Conservation (phyloP, 1,140 invertebrate species). For the Steinernema khuongi region DNA sequence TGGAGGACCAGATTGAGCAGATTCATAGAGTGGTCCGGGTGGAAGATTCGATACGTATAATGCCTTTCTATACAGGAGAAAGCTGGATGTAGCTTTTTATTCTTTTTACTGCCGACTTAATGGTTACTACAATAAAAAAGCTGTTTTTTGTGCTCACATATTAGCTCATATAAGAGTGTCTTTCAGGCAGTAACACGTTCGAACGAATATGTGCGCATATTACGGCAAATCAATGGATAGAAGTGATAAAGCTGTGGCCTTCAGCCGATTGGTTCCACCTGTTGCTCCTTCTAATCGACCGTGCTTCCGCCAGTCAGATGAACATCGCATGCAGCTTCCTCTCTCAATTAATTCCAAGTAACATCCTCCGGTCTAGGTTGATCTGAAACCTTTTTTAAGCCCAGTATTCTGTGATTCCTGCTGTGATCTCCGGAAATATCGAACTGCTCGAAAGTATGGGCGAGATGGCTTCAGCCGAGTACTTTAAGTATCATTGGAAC, state of each 20-base stretch:
- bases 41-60: too few relatives aligned
- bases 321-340: not conserved
- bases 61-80: too few relatives aligned
- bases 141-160: not conserved
- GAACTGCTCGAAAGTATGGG: not conserved
- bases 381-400: not conserved
- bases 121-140: not conserved
- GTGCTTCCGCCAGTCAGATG: not conserved
- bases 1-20: too few relatives aligned
- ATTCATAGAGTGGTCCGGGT: too few relatives aligned
- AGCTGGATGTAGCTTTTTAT: too few relatives aligned
- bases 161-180: too few relatives aligned
- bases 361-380: not conserved
- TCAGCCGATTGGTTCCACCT: not conserved
- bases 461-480: not conserved
- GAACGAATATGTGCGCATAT: not conserved
- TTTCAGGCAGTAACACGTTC: not conserved
- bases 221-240: not conserved
- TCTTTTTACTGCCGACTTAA: not conserved
- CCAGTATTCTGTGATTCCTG: not conserved
- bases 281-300: not conserved
- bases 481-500: not conserved
- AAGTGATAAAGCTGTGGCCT: not conserved
- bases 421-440: not conserved
- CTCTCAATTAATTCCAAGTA: not conserved